These are phyloP conservation scores for Ibidorhyncha struthersii DNA, from an alignment of 2,113 vertebrate species.

Conservation along the genomic window DNA sequence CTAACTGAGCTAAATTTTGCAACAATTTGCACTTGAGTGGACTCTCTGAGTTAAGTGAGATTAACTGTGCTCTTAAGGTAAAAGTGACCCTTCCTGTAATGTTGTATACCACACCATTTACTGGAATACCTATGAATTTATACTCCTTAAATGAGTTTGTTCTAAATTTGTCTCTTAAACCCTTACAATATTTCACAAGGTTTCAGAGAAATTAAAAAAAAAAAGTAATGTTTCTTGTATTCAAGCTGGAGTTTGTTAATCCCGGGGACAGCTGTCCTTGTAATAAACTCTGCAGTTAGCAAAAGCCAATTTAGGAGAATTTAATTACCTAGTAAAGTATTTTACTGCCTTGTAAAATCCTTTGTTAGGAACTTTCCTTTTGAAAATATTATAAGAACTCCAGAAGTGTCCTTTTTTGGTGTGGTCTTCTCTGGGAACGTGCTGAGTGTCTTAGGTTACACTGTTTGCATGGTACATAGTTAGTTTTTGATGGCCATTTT, in stretches of 20 bases:
- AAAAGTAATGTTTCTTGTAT: neutral
- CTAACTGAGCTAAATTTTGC: neutral
- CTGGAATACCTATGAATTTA: neutral
- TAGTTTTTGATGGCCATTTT: slow-evolving; percentile 13
- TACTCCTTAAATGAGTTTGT: neutral
- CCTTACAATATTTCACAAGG: neutral
- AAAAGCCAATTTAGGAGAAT: neutral
- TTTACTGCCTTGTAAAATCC: slow-evolving; percentile 44
- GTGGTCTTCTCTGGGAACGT: neutral
- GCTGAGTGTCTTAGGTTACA: neutral
- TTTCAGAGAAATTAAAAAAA: neutral
- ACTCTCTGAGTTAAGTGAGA: neutral
- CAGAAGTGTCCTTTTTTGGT: neutral
- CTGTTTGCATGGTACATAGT: neutral
- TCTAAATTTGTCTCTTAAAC: neutral
- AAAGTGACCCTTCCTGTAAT: neutral
- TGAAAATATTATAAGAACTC: neutral
- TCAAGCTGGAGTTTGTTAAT: neutral
- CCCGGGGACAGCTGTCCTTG: neutral
- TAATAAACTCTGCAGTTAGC: neutral
- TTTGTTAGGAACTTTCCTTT: neutral
- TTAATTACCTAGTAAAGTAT: slow-evolving; percentile 15
- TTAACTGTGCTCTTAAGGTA: neutral
- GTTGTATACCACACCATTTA: neutral
- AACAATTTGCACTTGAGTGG: neutral